phyloP scores from a whole-genome alignment of 35 echinoderm and acorn worm genomes.

The Lytechinus pictus region DNA sequence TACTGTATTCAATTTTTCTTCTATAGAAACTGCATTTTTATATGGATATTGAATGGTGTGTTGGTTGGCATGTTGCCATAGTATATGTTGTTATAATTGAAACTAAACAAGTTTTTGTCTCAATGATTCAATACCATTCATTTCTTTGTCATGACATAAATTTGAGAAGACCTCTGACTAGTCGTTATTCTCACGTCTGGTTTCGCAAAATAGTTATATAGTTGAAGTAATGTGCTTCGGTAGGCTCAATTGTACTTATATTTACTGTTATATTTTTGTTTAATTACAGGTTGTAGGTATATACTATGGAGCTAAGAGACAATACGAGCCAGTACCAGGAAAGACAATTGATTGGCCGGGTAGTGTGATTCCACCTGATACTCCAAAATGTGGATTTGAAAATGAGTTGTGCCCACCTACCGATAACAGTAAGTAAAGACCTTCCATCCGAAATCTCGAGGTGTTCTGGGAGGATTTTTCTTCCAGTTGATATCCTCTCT shows the following conservation, averaged over 20 bases:
- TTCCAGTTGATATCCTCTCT: not conserved
- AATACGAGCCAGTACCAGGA: conserved; percentile 52
- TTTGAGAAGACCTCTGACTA: no score
- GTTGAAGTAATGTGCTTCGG: no score
- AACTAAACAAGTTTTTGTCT: no score
- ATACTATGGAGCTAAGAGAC: conserved; percentile 68
- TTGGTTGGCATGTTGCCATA: no score
- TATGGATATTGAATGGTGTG: no score
- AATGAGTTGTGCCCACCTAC: conserved; percentile 29
- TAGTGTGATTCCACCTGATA: conserved; percentile 50
- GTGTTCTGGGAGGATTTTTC: not conserved
- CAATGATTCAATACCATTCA: no score
- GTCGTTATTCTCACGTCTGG: no score
- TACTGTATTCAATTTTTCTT: no score
- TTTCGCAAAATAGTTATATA: no score
- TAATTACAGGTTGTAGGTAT: conserved; percentile 77
- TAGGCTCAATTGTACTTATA: not conserved
- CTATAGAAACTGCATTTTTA: no score
- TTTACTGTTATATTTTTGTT: not conserved
- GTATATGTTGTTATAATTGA: no score
- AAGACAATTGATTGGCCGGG: conserved; percentile 83
- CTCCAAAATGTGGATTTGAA: conserved; percentile 79
- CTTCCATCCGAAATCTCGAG: not conserved
- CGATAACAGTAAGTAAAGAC: conserved; percentile 43
- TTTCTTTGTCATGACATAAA: no score